These are phyloP conservation scores for Synanthedon vespiformis DNA, from an alignment of 2,888 invertebrate genomes.

Conservation along the genomic window DNA sequence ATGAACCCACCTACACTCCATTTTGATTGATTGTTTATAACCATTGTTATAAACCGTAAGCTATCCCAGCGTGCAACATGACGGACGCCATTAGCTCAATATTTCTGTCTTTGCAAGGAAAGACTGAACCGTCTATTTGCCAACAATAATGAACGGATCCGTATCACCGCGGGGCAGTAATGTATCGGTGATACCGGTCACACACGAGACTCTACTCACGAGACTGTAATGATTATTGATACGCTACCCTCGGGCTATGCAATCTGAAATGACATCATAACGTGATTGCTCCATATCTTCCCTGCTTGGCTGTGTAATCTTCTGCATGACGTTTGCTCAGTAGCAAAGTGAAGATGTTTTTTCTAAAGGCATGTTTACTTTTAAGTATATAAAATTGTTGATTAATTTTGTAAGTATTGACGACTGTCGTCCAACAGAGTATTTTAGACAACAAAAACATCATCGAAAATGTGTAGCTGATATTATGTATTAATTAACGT, in stretches of 20 bases:
- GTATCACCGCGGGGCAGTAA: constrained; percentile 21
- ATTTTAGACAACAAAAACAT: no score
- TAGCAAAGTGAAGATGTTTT: constrained; percentile 21
- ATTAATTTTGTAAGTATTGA: no score
- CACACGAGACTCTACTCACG: constrained; percentile 26
- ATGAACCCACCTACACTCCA: constrained; percentile 39
- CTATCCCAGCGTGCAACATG: constrained; percentile 33
- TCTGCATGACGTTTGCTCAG: constrained; percentile 9
- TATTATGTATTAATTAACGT: no score
- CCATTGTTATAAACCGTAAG: constrained; percentile 55
- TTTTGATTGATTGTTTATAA: constrained; percentile 62
- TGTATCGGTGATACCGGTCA: constrained; percentile 42
- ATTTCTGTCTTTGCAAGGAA: constrained; percentile 22
- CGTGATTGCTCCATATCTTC: constrained; percentile 38
- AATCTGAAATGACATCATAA: constrained; percentile 39
- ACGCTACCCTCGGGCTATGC: constrained; percentile 32
- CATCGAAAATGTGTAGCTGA: no score
- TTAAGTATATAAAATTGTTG: no score
- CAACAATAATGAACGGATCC: constrained; percentile 44
- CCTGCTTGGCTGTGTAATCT: constrained; percentile 13
- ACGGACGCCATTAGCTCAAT: constrained; percentile 38
- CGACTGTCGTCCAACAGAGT: no score
- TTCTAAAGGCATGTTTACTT: constrained; percentile 9
- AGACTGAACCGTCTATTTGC: constrained; percentile 34
- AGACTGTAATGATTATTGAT: constrained; percentile 37